phyloP scores from a whole-genome alignment of 2,797 vertebrate genomes.

The Sebastes reedi region DNA sequence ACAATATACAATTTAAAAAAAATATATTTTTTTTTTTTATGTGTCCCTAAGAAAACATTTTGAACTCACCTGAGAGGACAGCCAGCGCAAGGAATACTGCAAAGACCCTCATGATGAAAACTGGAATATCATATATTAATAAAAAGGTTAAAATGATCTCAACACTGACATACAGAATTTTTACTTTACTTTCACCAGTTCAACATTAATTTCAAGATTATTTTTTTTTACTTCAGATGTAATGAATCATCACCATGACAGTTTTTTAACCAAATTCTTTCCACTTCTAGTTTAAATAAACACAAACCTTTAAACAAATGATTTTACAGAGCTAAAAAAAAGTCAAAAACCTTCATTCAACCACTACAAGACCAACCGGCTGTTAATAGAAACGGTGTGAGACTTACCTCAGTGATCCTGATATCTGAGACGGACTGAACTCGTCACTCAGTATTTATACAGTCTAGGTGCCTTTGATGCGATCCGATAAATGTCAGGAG shows the following conservation, averaged over 20 bases:
- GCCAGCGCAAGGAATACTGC: slow-evolving; percentile 70
- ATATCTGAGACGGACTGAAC: neutral
- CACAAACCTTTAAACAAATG: no score
- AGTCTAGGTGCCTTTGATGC: neutral
- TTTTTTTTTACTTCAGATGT: neutral
- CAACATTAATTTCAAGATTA: neutral
- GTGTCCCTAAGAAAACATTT: neutral
- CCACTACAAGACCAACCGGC: neutral
- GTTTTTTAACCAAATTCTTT: neutral
- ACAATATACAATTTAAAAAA: no score
- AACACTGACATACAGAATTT: neutral
- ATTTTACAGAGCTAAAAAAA: neutral
- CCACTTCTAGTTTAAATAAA: neutral
- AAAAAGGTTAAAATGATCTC: neutral
- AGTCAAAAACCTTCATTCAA: neutral
- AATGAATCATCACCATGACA: neutral
- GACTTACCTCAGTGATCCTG: slow-evolving; percentile 52
- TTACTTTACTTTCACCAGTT: neutral
- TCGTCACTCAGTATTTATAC: slow-evolving; percentile 61
- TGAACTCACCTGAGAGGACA: slow-evolving; percentile 77
- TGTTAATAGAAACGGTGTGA: neutral
- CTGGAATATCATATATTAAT: slow-evolving; percentile 37
- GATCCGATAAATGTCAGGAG: slow-evolving; percentile 50
- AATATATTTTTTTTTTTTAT: neutral
- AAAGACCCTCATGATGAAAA: slow-evolving; percentile 80